Base-by-base conservation (phyloP, 2,113 vertebrate genomes). In the Phyllostomus discolor region DNA sequence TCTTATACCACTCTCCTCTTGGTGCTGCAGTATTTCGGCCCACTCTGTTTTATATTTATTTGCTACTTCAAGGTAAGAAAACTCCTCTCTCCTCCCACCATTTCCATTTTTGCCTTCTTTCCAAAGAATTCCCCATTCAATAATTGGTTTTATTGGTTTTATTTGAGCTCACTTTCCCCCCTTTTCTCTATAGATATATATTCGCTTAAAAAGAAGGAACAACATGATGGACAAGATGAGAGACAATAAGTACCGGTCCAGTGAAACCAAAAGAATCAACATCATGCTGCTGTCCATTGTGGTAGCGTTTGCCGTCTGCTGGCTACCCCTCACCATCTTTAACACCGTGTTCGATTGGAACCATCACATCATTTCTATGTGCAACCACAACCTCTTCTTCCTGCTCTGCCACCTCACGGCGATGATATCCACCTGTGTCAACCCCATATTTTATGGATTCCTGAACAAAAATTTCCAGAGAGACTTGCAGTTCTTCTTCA, bases 381-480 rank as follows among this genome's bases (percentile, higher is more conserved):
- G 99, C 97, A 99, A 98, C 94, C 99, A 99, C 95, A 99, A 99
- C 38, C 98, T 99, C 4, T 91, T 99, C 28, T 99, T 99, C 98
- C 98, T 99, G 88, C 98, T 99, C 75, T 99, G 99, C 84, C 99
- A 99, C 97, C 98, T 99, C 89, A 99, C 99, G 0, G 99, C 99
- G 24, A 99, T 99, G 99, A 99, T 99, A 64, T 99, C 99, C 22
- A 99, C 99, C 67, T 99, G 99, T 4, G 98, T 99, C 94, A 99
- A 99, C 96, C 99, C 99, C 3, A 98, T 99, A 84, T 99, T 99
- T 98, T 99, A 99, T 0, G 99, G 99, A 24, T 99, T 99, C 97
- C 98, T 99, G 79, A 99, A 99, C 97, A 99, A 99, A 97, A 99
- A 99, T 94, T 99, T 99, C 96, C 99, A 99, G 98, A 98, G 98